Base-by-base conservation (phyloP, 2,113 vertebrate species). In the Excalfactoria chinensis region DNA sequence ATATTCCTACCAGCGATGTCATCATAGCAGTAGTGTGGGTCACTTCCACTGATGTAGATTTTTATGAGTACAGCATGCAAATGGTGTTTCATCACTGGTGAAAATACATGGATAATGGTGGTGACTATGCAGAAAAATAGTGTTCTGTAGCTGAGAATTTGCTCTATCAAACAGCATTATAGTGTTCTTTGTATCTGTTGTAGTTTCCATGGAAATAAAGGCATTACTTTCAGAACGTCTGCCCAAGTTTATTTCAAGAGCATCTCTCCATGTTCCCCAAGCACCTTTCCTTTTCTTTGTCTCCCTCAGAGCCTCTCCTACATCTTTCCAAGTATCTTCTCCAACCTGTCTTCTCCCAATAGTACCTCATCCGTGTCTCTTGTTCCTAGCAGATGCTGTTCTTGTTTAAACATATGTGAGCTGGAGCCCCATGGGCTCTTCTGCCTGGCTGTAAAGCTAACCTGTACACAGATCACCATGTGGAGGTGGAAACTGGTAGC, bases 391-490 rank as follows among this genome's bases (percentile, higher is more conserved):
- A 92, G 35, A 30, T 86, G 22, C 14, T 30, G 35, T 13, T 35
- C 25, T 73, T 59, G 6, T 14, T 22, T 43, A 43, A 81, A 62
- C 4, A 15, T 10, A 2, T 14, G 26, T 63, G 66, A 89, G 8
- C 6, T 71, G 25, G 14, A 88, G 7, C 14, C 56, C 25, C 11
- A 6, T 1, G 8, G 43, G 8, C 17, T 71, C 26, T 22, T 59
- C 48, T 56, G 6, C 9, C 15, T 66, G 11, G 4, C 26, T 80
- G 30, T 44, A 66, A 51, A 82, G 73, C 21, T 11, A 84, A 5
- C 13, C 32, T 73, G n/a, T 23, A 6, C 8, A 37, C 9, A 68
- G 1, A 2, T 23, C 21, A 41, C 4, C 1, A 0, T 15, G 51
- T 53, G 37, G 0, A 25, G 5, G 4, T 14, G 30, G 25, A 58